phyloP scores from a whole-genome alignment of 1,140 invertebrate genomes.

The Lanistes nyassanus region DNA sequence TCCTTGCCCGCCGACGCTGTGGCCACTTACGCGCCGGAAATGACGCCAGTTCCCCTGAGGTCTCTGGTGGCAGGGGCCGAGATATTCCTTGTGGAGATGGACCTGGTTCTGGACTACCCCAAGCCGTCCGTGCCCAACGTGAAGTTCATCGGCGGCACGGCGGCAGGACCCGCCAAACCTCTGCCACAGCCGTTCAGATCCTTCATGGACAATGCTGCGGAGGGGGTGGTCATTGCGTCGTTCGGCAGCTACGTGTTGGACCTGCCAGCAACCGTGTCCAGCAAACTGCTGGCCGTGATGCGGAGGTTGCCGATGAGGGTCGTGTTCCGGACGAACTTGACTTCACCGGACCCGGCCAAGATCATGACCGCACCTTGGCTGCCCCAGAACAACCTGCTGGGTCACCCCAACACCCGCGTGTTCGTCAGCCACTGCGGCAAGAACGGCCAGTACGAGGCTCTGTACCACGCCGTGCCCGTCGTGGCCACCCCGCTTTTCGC shows the following conservation, averaged over 20 bases:
- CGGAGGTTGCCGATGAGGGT: slow-evolving; percentile 12
- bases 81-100: slow-evolving; percentile 34
- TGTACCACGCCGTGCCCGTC: slow-evolving; percentile 79
- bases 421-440: slow-evolving; percentile 82
- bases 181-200: slow-evolving; percentile 21
- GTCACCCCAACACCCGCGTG: slow-evolving; percentile 66
- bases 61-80: slow-evolving; percentile 20
- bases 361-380: slow-evolving; percentile 80
- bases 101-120: slow-evolving; percentile 41
- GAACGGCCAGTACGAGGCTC: slow-evolving; percentile 78
- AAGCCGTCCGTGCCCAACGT: slow-evolving; percentile 36
- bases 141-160: slow-evolving; percentile 38
- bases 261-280: slow-evolving; percentile 5
- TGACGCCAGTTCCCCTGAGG: slow-evolving; percentile 6
- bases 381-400: slow-evolving; percentile 84
- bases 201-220: slow-evolving; percentile 24
- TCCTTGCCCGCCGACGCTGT: neutral
- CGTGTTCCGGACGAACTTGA: slow-evolving; percentile 20
- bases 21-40: slow-evolving; percentile 21
- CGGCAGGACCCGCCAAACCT: slow-evolving; percentile 20
- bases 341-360: slow-evolving; percentile 69
- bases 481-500: slow-evolving; percentile 78
- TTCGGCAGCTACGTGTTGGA: slow-evolving; percentile 32
- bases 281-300: slow-evolving; percentile 27
- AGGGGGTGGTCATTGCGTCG: slow-evolving; percentile 39